Percentiles rank a stretch among this genome's conserved stretches.
phyloP scores from a whole-genome alignment of 2,797 vertebrate species.

The Pogoniulus pusillus region DNA sequence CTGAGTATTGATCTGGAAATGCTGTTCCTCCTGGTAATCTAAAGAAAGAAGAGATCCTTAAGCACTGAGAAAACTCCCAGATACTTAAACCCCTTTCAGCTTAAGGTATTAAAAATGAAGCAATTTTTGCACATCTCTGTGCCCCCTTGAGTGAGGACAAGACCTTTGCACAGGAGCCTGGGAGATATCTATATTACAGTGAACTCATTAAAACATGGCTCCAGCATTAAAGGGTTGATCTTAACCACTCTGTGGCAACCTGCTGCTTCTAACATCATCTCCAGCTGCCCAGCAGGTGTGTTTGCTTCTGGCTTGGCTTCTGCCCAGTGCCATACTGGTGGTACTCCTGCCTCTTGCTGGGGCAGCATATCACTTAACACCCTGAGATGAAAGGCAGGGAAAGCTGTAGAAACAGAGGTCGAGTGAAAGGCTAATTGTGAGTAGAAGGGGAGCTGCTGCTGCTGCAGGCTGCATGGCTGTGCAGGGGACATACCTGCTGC shows the following conservation, averaged over 20 bases:
- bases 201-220: not conserved
- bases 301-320: not conserved
- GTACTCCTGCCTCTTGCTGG: not conserved
- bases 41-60: not conserved
- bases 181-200: not conserved
- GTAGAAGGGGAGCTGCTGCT: not conserved
- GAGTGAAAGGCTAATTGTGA: not conserved
- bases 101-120: not conserved
- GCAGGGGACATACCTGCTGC: not conserved
- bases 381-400: not conserved
- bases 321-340: not conserved
- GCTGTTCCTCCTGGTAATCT: not conserved
- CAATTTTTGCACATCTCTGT: not conserved
- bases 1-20: not conserved
- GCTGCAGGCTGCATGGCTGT: not conserved
- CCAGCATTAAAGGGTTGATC: not conserved
- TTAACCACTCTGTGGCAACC: not conserved
- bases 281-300: not conserved
- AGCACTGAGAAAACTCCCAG: not conserved
- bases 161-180: not conserved
- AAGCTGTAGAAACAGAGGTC: fast-evolving
- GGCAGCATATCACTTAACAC: not conserved
- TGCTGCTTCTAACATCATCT: not conserved
- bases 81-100: not conserved
- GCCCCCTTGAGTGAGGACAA: not conserved